Percentiles rank a stretch among this genome's conserved stretches.
Conservation (phyloP, 2,113 vertebrate genomes). For the Hypomesus transpacificus region DNA sequence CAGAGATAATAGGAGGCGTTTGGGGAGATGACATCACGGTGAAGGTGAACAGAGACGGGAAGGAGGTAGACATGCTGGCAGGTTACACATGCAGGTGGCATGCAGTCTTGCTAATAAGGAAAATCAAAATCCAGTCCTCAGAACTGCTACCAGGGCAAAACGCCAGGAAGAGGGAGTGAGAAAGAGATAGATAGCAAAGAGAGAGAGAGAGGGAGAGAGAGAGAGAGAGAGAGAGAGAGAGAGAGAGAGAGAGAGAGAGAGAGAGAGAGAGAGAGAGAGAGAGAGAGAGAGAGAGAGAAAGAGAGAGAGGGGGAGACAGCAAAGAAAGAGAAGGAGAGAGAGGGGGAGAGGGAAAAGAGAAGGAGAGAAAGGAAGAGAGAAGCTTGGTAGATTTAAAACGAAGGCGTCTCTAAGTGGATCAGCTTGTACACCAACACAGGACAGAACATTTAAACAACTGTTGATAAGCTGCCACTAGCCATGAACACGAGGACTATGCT, state of each 20-base stretch:
- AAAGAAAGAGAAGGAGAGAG: background rate
- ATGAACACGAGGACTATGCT: background rate
- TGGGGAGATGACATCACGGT: background rate
- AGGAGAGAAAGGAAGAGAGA: background rate
- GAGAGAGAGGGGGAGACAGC: background rate
- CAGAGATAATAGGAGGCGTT: too few relatives aligned
- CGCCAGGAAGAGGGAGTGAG: background rate
- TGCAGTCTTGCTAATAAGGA: background rate
- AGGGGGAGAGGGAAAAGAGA: background rate
- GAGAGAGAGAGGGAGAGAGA: background rate
- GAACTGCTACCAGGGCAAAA: background rate
- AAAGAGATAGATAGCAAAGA: background rate
- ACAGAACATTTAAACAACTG: background rate
- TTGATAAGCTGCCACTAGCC: conserved; percentile 1
- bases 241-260: background rate
- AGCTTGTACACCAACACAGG: background rate
- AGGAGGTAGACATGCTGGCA: background rate
- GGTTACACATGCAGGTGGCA: background rate
- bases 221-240: background rate
- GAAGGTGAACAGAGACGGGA: background rate
- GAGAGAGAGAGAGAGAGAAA: too few relatives aligned
- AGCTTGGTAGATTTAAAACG: background rate
- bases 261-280: background rate
- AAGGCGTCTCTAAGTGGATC: background rate
- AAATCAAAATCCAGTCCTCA: background rate